These are phyloP conservation scores for Monoplex corrugatus DNA, from an alignment of 2,888 invertebrate genomes.

Conservation along the genomic window DNA sequence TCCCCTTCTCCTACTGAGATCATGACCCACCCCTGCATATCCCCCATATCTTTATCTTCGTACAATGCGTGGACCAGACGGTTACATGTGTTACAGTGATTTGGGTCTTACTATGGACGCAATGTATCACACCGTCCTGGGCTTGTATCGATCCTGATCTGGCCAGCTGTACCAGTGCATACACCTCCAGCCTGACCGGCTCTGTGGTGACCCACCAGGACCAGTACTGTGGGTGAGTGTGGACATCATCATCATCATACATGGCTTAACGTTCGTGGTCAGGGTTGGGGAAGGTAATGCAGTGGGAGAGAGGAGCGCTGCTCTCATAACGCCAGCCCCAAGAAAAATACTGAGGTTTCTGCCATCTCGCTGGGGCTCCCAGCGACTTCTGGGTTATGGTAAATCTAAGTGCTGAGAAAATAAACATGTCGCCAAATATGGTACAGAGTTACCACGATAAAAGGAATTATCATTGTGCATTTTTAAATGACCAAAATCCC, in stretches of 20 bases:
- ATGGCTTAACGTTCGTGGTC: too few species aligned
- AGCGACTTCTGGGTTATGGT: not conserved
- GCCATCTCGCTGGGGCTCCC: not conserved
- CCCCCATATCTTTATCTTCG: not conserved
- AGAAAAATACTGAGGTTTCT: not conserved
- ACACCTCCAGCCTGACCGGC: conserved; percentile 1
- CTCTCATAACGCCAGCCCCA: not conserved
- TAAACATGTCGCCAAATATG: too few species aligned
- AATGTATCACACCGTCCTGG: not conserved
- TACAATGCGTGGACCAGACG: not conserved
- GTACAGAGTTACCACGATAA: too few species aligned
- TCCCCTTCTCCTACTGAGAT: not conserved
- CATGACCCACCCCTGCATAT: not conserved
- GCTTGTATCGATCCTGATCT: conserved; percentile 38
- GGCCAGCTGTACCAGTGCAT: not conserved
- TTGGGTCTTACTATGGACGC: not conserved
- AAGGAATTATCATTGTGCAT: too few species aligned
- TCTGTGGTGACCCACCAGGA: not conserved
- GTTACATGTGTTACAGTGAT: not conserved
- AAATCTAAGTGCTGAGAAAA: not conserved
- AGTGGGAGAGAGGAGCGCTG: too few species aligned
- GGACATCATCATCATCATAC: too few species aligned
- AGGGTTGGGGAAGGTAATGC: not conserved
- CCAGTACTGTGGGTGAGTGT: conserved; percentile 17
- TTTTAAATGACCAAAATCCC: too few species aligned